Base-by-base conservation (phyloP, 2,888 invertebrate genomes). In the Digitonthophagus gazella region DNA sequence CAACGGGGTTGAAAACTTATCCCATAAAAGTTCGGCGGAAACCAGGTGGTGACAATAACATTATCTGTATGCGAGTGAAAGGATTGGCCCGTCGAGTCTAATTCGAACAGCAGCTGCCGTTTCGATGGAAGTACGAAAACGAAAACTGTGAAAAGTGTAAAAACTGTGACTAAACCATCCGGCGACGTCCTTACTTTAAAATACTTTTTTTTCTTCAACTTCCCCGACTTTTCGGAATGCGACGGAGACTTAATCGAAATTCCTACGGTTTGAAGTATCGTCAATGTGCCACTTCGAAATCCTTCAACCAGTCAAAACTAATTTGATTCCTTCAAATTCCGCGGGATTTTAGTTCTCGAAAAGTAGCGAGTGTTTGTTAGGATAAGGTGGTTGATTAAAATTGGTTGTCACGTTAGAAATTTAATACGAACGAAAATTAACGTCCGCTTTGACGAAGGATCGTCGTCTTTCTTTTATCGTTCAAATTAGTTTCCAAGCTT, bases 31-130 rank as follows among this genome's bases (percentile, higher is more conserved):
- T 65, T 44, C 15, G 44, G 14, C 18, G 58, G 58, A 58, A 65
- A 44, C 54, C 68, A 68, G 68, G 68, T 68, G 68, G 20, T 65
- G 68, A 68, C 65, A 68, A 65, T 68, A 65, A 65, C 65, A 68
- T 65, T 68, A 68, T 65, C 65, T 65, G 65, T 65, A 65, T 65
- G 68, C 65, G 65, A 68, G 65, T 65, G 68, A 68, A 65, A 65
- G 65, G 65, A 61, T 61, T 63, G 56, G 64, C 44, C 63, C 63
- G 63, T 16, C 61, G 64, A 67, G 63, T 67, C 67, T 55, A 63
- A 56, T 61, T 67, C 22, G 63, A 67, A 67, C n/a, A n/a, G n/a
- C n/a, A n/a, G n/a, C n/a, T n/a, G n/a, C n/a, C n/a, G n/a, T n/a
- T n/a, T n/a, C n/a, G n/a, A n/a, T n/a, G n/a, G n/a, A n/a, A n/a